Base-by-base conservation (phyloP, 2,888 invertebrate genomes). In the Hanleya hanleyi region DNA sequence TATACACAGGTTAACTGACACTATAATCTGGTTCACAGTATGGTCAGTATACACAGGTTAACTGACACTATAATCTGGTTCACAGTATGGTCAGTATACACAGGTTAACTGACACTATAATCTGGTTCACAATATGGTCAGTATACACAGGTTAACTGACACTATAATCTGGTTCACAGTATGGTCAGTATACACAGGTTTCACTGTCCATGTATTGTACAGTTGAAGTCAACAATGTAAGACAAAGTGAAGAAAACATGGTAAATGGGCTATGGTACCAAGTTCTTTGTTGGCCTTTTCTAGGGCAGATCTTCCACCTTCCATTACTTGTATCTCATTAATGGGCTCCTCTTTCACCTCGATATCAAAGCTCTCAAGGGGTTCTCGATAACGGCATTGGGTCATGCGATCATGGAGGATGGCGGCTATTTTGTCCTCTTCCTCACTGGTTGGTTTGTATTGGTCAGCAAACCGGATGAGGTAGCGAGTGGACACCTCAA, bases 361-460 rank as follows among this genome's bases (percentile, higher is more conserved):
- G 78, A 93, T 91, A 71, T 92, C 91, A 85, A 94, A 94, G 65
- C 91, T 92, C 67, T 91, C 87, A 38, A 94, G 89, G 0, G 93
- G 93, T 81, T 93, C 92, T 0, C 93, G 92, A 85, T 98, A 99
- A 71, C 94, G 92, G 88, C 96, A 97, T 91, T 98, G 83, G 1
- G 97, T 97, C 98, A 98, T 98, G 78, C 94, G 93, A 92, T 98
- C 98, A 90, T 96, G 94, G 36, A 98, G 83, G 26, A 78, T 67
- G 4, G 83, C 77, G 3, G 87, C 84, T 37, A 90, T 78, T 72
- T 81, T 75, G 7, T 71, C 68, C 47, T 84, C 82, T 35, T 82
- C 79, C n/a, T 83, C 71, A 7, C 71, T 69, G 29, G 68, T 72
- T 35, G 81, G 65, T 37, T 72, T 72, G 51, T 74, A 74, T 6